Evolutionary conservation across 1,140 invertebrate genomes (phyloP).

Genomic region (Calliopsis andreniformis): DNA sequence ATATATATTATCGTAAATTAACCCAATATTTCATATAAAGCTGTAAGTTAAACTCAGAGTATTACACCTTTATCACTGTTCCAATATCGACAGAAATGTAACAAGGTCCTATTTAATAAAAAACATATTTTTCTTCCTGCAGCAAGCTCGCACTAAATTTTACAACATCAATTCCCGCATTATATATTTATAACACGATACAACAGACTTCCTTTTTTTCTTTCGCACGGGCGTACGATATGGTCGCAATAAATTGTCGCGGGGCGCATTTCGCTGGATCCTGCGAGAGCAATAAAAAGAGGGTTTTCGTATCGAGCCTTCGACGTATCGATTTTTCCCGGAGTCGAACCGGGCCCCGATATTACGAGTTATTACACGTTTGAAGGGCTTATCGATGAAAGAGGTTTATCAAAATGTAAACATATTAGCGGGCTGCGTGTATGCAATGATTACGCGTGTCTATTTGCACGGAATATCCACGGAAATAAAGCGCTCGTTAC

Average conservation of each 20-base stretch:
- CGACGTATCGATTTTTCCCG: slow-evolving; percentile 33
- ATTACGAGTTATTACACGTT: slow-evolving; percentile 44
- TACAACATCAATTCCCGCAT: slow-evolving; percentile 10
- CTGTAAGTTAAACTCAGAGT: too few species aligned
- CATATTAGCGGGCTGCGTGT: slow-evolving; percentile 35
- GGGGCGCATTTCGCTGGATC: slow-evolving; percentile 21
- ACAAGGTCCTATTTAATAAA: too few species aligned
- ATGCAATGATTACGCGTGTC: slow-evolving; percentile 54
- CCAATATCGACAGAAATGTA: too few species aligned
- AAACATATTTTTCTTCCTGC: not conserved
- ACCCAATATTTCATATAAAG: too few species aligned
- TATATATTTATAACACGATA: slow-evolving; percentile 38
- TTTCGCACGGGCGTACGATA: slow-evolving; percentile 8
- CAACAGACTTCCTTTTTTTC: slow-evolving; percentile 3
- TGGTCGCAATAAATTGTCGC: slow-evolving; percentile 29
- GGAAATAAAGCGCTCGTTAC: slow-evolving; percentile 50
- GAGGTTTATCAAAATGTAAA: slow-evolving; percentile 55
- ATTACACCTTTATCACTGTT: too few species aligned
- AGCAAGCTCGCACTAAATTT: too few species aligned
- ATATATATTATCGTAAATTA: not conserved
- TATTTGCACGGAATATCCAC: slow-evolving; percentile 37
- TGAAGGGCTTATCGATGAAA: slow-evolving; percentile 44
- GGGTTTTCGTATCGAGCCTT: not conserved
- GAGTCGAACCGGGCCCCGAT: not conserved
- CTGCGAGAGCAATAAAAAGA: slow-evolving; percentile 42